These are phyloP conservation scores for Sternarchorhynchus goeldii DNA, from an alignment of 2,797 vertebrate genomes.

Conservation along the genomic window DNA sequence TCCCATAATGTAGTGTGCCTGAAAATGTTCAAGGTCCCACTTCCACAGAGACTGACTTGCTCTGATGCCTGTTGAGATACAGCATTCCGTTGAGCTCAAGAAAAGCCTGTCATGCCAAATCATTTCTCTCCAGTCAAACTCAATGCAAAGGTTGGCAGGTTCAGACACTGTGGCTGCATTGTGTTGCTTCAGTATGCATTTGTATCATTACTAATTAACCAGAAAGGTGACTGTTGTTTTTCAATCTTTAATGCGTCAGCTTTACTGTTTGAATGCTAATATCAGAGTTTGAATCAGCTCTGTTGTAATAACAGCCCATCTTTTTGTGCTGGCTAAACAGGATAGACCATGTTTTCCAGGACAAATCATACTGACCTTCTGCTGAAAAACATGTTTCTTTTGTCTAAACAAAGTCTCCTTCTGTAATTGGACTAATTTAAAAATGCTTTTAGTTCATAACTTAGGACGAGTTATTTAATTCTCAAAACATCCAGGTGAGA, in stretches of 20 bases:
- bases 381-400: constrained; percentile 6
- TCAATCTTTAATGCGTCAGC: constrained; percentile 11
- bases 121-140: constrained; percentile 13
- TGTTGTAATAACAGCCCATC: constrained; percentile 7
- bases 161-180: constrained; percentile 7
- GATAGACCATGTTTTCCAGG: neutral
- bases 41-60: constrained; percentile 31
- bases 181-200: constrained; percentile 1
- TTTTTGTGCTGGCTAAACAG: neutral
- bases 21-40: constrained; percentile 42
- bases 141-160: constrained; percentile 9
- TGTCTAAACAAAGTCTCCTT: neutral
- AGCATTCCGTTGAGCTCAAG: constrained; percentile 19
- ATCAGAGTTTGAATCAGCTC: neutral
- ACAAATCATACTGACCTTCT: neutral
- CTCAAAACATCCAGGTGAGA: too few relatives aligned
- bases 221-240: neutral
- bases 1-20: constrained; percentile 48
- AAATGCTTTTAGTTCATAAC: too few relatives aligned
- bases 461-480: too few relatives aligned
- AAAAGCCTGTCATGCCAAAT: constrained; percentile 20
- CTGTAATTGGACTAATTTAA: neutral
- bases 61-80: constrained; percentile 36
- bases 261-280: constrained; percentile 7
- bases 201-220: neutral